Evolutionary conservation across 2,113 vertebrate species (phyloP).

Genomic region (Prolemur simus): DNA sequence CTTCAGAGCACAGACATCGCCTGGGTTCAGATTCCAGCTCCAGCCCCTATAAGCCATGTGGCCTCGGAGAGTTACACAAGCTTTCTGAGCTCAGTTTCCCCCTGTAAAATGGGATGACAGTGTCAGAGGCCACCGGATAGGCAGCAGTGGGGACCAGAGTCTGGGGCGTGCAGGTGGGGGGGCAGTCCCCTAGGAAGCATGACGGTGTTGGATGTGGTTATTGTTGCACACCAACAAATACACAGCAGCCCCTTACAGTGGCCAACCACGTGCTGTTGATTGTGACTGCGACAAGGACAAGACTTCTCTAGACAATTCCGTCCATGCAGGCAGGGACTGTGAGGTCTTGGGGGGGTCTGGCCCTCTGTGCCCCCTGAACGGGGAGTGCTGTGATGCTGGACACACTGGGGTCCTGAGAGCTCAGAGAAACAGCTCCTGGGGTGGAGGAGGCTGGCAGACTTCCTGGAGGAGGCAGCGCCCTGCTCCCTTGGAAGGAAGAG

Average conservation of each 20-base stretch:
- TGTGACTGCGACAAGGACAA: rapidly evolving
- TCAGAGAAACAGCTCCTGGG: neutral
- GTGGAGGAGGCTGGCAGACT: neutral
- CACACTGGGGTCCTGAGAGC: neutral
- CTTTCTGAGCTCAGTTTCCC: too few relatives aligned
- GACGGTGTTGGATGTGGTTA: too few relatives aligned
- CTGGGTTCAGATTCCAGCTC: neutral
- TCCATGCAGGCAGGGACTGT: neutral
- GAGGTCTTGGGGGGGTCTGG: neutral
- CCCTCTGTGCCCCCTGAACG: neutral
- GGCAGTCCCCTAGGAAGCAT: rapidly evolving
- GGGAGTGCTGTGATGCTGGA: neutral
- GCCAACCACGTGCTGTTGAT: rapidly evolving
- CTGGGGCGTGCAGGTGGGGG: too few relatives aligned
- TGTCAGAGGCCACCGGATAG: rapidly evolving
- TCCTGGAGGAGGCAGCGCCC: neutral
- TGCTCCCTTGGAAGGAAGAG: neutral
- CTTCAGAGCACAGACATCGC: neutral
- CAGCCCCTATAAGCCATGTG: rapidly evolving
- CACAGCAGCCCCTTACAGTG: neutral
- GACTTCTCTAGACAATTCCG: neutral
- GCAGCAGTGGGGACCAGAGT: neutral
- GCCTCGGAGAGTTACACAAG: rapidly evolving
- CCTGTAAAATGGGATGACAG: neutral
- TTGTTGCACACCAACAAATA: neutral